Evolutionary conservation across 2,888 invertebrate genomes (phyloP).

Genomic region (Diaprepes abbreviatus): DNA sequence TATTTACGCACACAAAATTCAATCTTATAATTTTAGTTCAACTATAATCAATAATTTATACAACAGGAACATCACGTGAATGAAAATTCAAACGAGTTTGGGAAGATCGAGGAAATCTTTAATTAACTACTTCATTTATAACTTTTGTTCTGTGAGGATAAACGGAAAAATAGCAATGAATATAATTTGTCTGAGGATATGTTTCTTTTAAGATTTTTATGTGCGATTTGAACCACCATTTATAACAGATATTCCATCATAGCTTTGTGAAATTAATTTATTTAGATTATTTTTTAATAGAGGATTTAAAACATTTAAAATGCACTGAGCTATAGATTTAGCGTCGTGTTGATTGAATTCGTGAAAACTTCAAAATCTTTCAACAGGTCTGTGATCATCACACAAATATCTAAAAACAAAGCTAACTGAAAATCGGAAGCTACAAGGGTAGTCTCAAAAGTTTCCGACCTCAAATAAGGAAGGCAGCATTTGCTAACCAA

Average conservation of each 20-base stretch:
- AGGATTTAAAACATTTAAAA: background rate
- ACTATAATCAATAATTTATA: too few species aligned
- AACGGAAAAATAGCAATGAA: conserved; percentile 7
- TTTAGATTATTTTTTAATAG: background rate
- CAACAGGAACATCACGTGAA: background rate
- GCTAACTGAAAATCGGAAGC: conserved; percentile 47
- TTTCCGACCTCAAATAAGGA: too few species aligned
- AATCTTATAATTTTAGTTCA: too few species aligned
- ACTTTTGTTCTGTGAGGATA: background rate
- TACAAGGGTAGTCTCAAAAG: too few species aligned
- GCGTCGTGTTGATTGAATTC: background rate
- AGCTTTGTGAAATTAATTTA: background rate
- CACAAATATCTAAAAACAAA: conserved; percentile 54
- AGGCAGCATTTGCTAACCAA: too few species aligned
- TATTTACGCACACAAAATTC: too few species aligned
- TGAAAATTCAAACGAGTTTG: background rate
- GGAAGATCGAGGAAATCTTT: background rate
- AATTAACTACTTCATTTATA: conserved; percentile 2
- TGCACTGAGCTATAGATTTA: background rate
- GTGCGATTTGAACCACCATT: background rate
- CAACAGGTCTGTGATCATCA: conserved; percentile 38
- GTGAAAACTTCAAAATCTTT: conserved; percentile 55
- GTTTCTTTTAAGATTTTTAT: background rate
- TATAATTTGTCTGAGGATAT: background rate
- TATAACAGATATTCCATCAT: background rate